phyloP scores from a whole-genome alignment of 1,140 invertebrate genomes.

The Drosophila guanche region DNA sequence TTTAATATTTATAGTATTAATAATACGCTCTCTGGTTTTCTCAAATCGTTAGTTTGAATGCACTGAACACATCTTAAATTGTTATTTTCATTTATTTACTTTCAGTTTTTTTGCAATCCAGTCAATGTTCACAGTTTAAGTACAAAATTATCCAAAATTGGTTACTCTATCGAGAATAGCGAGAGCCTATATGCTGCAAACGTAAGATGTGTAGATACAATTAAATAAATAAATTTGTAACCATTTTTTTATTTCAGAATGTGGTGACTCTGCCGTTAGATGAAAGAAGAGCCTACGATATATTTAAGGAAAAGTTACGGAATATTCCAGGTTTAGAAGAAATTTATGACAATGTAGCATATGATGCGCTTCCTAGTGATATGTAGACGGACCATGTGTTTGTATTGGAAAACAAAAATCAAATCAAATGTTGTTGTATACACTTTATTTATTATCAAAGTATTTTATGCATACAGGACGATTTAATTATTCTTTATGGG shows the following conservation, averaged over 20 bases:
- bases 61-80: too few relatives aligned
- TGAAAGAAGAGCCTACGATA: constrained; percentile 51
- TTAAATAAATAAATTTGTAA: not conserved
- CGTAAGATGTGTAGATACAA: constrained; percentile 20
- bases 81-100: not conserved
- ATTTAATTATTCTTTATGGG: constrained; percentile 83
- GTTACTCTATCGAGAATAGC: constrained; percentile 54
- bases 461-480: not conserved
- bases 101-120: constrained; percentile 61
- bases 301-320: constrained; percentile 53
- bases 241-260: constrained; percentile 36
- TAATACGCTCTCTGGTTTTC: not conserved
- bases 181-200: constrained; percentile 61
- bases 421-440: too few relatives aligned
- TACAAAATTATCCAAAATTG: constrained; percentile 36
- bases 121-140: constrained; percentile 32
- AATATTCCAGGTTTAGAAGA: constrained; percentile 62
- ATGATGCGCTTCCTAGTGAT: not conserved
- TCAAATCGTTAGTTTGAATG: too few relatives aligned
- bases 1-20: not conserved
- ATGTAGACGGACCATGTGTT: too few relatives aligned
- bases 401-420: too few relatives aligned
- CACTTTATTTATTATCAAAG: too few relatives aligned
- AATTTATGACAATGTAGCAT: constrained; percentile 70
- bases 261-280: constrained; percentile 41